phyloP scores from a whole-genome alignment of 2,888 invertebrate species.

The Heliconius aoede region DNA sequence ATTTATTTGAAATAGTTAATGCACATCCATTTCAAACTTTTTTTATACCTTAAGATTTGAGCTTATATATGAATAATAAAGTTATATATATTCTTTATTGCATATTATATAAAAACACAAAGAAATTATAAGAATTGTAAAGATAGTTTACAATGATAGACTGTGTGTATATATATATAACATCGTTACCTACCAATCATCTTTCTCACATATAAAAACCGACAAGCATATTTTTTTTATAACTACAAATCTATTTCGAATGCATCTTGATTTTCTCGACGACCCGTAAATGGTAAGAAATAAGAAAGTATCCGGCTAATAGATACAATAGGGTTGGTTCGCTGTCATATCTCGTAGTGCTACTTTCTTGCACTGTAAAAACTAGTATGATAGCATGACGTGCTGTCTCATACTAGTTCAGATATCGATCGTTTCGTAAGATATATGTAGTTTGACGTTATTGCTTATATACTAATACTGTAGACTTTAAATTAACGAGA shows the following conservation, averaged over 20 bases:
- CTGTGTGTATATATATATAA: neutral
- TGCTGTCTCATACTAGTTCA: conserved; percentile 62
- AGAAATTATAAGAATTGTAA: no score
- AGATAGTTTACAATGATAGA: neutral
- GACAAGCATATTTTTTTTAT: neutral
- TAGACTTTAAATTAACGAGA: conserved; percentile 60
- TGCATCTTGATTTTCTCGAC: conserved; percentile 77
- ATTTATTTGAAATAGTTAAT: conserved; percentile 28
- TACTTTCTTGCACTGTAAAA: conserved; percentile 78
- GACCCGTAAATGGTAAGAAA: conserved; percentile 79
- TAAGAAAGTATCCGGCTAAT: conserved; percentile 80
- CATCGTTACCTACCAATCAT: neutral
- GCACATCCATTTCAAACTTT: conserved; percentile 19
- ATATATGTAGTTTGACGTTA: conserved; percentile 59
- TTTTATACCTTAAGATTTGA: neutral
- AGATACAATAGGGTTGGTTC: conserved; percentile 81
- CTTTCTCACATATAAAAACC: neutral
- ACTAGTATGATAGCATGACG: conserved; percentile 67
- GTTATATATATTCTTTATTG: no score
- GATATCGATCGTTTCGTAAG: conserved; percentile 71
- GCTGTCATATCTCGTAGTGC: conserved; percentile 67
- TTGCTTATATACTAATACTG: conserved; percentile 58
- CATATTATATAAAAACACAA: no score
- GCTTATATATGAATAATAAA: neutral
- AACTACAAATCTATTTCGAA: conserved; percentile 61